Evolutionary conservation across 2,113 vertebrate genomes (phyloP).

Genomic region (Hemibates koningsi): DNA sequence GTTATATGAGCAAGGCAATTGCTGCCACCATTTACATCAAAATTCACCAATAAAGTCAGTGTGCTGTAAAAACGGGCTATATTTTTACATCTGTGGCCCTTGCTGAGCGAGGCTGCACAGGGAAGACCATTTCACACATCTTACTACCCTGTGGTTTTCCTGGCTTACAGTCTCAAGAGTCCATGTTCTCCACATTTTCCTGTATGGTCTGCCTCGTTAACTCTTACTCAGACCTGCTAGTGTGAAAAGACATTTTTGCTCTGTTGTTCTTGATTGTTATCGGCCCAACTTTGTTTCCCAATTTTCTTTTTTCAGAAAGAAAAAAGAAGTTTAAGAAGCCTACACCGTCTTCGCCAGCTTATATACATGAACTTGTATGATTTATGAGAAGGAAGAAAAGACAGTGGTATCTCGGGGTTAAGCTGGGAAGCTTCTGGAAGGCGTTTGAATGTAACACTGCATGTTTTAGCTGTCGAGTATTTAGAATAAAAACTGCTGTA

Average conservation of each 20-base stretch:
- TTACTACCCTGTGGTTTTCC: conserved; percentile 53
- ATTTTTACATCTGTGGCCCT: conserved; percentile 63
- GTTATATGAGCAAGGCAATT: conserved; percentile 1
- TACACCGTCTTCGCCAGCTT: neutral
- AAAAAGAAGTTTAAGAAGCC: neutral
- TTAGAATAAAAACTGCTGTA: neutral
- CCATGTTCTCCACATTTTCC: conserved; percentile 37
- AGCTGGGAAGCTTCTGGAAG: neutral
- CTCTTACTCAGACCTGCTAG: conserved; percentile 48
- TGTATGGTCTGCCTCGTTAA: conserved; percentile 60
- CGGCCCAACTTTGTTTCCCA: conserved; percentile 39
- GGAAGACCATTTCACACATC: conserved; percentile 61
- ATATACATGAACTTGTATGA: conserved; percentile 16
- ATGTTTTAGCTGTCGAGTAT: conserved; percentile 2
- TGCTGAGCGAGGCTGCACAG: conserved; percentile 42
- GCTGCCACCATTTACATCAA: conserved; percentile 16
- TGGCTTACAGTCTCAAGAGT: conserved; percentile 35
- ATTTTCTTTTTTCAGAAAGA: conserved; percentile 19
- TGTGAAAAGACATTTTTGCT: conserved; percentile 42
- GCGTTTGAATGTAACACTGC: conserved; percentile 6
- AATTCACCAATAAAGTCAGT: conserved; percentile 42
- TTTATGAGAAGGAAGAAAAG: neutral
- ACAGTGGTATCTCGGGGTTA: neutral
- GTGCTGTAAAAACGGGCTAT: conserved; percentile 45
- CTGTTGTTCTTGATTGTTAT: conserved; percentile 16